Percentiles rank a stretch among this genome's conserved stretches.
phyloP scores from a whole-genome alignment of 2,113 vertebrate species.

The Nanorana parkeri region DNA sequence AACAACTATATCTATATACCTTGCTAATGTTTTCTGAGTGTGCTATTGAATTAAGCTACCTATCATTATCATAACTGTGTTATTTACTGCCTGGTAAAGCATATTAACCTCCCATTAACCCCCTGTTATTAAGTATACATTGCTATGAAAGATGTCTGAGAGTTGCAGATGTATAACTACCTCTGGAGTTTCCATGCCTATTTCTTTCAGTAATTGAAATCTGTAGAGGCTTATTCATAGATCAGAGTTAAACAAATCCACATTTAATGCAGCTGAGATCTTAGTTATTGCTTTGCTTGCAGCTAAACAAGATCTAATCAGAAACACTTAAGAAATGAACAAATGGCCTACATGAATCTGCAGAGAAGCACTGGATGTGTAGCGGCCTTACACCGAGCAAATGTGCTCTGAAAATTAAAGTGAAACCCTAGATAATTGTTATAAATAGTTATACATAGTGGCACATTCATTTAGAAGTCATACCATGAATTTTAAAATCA shows the following conservation, averaged over 20 bases:
- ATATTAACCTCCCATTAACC: slow-evolving; percentile 46
- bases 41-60: neutral
- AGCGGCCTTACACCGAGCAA: neutral
- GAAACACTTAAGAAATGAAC: slow-evolving; percentile 23
- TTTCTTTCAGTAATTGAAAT: slow-evolving; percentile 38
- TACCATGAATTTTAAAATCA: too few relatives aligned
- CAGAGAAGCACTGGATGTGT: neutral
- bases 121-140: slow-evolving; percentile 1
- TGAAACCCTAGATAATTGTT: too few relatives aligned
- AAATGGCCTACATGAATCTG: neutral
- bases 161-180: slow-evolving; percentile 3
- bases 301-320: slow-evolving; percentile 40
- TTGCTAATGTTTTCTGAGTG: too few relatives aligned
- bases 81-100: slow-evolving; percentile 2
- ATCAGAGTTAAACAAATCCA: slow-evolving; percentile 40
- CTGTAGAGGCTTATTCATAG: slow-evolving; percentile 34
- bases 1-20: too few relatives aligned
- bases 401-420: neutral
- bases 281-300: slow-evolving; percentile 40
- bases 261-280: slow-evolving; percentile 45
- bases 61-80: slow-evolving; percentile 5
- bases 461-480: too few relatives aligned
- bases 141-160: slow-evolving; percentile 11
- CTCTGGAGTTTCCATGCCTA: slow-evolving; percentile 18
- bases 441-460: too few relatives aligned